These are phyloP conservation scores for Rhabdornis inornatus DNA, from an alignment of 2,113 vertebrate species.

Conservation along the genomic window DNA sequence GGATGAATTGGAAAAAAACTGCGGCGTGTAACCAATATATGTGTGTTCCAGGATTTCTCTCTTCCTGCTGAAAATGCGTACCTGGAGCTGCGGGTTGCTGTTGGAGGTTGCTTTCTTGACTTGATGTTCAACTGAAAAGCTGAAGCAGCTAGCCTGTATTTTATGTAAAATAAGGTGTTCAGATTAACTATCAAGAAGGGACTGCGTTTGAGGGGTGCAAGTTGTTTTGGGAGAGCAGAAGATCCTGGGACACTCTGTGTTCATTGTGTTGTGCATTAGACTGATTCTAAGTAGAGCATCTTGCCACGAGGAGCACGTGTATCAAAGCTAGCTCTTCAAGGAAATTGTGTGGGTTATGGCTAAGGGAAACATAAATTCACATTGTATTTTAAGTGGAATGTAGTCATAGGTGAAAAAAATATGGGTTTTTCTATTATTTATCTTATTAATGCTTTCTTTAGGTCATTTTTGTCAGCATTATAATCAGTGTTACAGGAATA, in stretches of 20 bases:
- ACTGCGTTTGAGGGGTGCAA: background rate
- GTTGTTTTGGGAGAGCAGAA: background rate
- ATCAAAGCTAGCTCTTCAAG: background rate
- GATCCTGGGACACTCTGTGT: background rate
- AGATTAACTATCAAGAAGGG: background rate
- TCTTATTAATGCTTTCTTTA: background rate
- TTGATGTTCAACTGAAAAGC: background rate
- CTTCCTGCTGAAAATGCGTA: rapidly evolving
- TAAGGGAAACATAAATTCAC: background rate
- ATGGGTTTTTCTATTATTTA: background rate
- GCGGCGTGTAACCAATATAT: background rate
- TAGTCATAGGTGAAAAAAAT: background rate
- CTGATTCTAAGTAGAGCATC: background rate
- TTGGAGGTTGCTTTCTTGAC: background rate
- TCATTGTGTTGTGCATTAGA: background rate
- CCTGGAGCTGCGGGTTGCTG: background rate
- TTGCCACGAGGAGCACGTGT: background rate
- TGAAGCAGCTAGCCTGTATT: background rate
- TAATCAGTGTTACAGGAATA: background rate
- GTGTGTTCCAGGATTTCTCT: background rate
- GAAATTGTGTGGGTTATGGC: background rate
- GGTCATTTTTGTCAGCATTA: background rate
- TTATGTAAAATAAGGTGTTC: background rate
- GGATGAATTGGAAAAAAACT: background rate
- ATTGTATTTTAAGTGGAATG: background rate